These are phyloP conservation scores for Azemiops feae DNA, from an alignment of 2,113 vertebrate genomes.

Conservation along the genomic window DNA sequence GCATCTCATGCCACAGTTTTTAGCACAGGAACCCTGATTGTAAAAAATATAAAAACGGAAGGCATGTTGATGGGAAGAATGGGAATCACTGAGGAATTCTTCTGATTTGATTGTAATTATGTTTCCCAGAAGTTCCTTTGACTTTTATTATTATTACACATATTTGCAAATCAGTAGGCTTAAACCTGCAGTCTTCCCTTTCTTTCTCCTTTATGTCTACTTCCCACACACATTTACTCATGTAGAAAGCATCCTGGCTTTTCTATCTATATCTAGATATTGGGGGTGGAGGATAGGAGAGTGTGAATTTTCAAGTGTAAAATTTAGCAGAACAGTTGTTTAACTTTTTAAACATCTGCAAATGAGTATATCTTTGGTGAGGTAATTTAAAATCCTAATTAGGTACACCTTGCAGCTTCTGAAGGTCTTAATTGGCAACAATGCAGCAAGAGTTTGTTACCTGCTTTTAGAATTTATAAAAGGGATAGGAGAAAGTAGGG, in stretches of 20 bases:
- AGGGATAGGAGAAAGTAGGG: not conserved
- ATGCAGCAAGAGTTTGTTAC: slow-evolving; percentile 71
- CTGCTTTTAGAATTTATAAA: slow-evolving; percentile 67
- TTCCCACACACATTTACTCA: not conserved
- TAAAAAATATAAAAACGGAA: not conserved
- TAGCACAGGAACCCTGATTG: not conserved
- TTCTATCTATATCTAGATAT: rapidly evolving
- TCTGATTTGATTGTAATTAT: not conserved
- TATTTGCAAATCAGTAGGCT: not conserved
- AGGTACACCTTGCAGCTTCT: slow-evolving; percentile 76
- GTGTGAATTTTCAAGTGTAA: slow-evolving; percentile 40
- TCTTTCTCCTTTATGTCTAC: rapidly evolving
- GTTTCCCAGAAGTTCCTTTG: not conserved
- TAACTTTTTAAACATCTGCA: slow-evolving; percentile 69
- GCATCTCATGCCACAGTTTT: not conserved
- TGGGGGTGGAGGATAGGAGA: not conserved
- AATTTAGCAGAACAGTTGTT: slow-evolving; percentile 60
- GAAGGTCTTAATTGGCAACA: slow-evolving; percentile 73
- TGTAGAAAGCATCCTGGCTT: rapidly evolving
- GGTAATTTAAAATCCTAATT: slow-evolving; percentile 77
- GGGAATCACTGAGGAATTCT: not conserved
- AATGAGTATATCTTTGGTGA: slow-evolving; percentile 63
- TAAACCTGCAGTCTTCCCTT: not conserved
- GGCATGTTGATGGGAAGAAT: not conserved
- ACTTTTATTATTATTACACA: not conserved